Conservation (phyloP, 2,797 vertebrate species). For the Emydoidea blandingii region DNA sequence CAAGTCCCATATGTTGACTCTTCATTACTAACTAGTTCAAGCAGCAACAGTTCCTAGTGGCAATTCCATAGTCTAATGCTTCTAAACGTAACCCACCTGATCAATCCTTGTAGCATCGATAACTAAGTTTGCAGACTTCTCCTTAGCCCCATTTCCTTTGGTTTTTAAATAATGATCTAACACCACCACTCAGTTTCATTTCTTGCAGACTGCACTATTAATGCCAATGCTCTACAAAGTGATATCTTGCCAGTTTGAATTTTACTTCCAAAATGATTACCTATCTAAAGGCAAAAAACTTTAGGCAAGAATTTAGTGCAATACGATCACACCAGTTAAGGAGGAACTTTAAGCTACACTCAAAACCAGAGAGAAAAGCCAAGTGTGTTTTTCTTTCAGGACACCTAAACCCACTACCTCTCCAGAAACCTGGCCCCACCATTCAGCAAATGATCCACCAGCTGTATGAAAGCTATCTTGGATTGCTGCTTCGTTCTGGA, state of each 20-base stretch:
- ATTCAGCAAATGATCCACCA: conserved; percentile 62
- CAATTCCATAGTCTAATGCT: background rate
- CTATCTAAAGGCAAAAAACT: background rate
- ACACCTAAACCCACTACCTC: conserved; percentile 45
- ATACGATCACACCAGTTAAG: background rate
- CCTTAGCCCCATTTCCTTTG: conserved; percentile 3
- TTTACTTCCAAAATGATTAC: conserved; percentile 36
- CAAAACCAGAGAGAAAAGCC: conserved; percentile 29
- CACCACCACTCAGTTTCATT: background rate
- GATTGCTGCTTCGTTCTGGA: conserved; percentile 18
- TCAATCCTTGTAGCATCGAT: conserved; percentile 24
- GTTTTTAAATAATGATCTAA: conserved; percentile 29
- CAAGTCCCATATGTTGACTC: conserved; percentile 62
- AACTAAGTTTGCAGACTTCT: conserved; percentile 38
- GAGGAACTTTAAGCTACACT: conserved; percentile 44
- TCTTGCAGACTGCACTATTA: conserved; percentile 47
- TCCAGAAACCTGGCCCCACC: conserved; percentile 26
- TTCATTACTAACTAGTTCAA: conserved; percentile 56
- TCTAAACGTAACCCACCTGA: conserved; percentile 45
- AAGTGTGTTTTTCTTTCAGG: conserved; percentile 15
- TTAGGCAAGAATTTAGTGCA: background rate
- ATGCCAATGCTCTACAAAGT: conserved; percentile 25
- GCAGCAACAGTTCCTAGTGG: conserved; percentile 52
- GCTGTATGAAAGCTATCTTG: conserved; percentile 49
- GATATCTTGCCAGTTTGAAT: background rate